A percentile compares a stretch with the other conserved stretches of the same genome.
Conservation (phyloP, 2,113 vertebrate genomes). For the Cyprinodon tularosa region DNA sequence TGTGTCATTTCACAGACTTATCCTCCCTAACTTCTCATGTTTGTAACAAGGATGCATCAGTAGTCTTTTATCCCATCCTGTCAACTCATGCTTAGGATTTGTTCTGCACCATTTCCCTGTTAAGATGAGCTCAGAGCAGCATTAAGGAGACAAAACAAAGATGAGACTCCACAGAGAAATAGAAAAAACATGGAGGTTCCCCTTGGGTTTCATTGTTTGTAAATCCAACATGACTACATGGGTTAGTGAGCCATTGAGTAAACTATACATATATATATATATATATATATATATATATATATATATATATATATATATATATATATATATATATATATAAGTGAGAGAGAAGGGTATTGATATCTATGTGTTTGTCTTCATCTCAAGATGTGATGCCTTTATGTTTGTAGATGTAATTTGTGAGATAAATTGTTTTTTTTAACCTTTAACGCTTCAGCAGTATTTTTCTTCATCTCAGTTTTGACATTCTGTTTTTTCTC, state of each 20-base stretch:
- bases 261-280: too few species aligned
- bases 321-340: too few species aligned
- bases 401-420: slow-evolving; percentile 16
- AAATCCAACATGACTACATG: slow-evolving; percentile 24
- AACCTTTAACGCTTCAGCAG: neutral
- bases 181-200: slow-evolving; percentile 32
- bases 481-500: slow-evolving; percentile 19
- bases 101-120: slow-evolving; percentile 79
- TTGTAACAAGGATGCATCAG: slow-evolving; percentile 24
- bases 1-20: neutral
- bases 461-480: neutral
- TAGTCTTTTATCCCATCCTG: slow-evolving; percentile 66
- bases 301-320: too few species aligned
- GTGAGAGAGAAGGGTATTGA: neutral
- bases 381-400: neutral
- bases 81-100: slow-evolving; percentile 74
- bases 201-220: slow-evolving; percentile 39
- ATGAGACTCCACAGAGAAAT: slow-evolving; percentile 45
- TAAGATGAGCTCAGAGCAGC: slow-evolving; percentile 74
- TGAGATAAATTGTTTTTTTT: slow-evolving; percentile 14
- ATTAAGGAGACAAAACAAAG: slow-evolving; percentile 72
- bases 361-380: neutral
- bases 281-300: too few species aligned
- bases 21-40: slow-evolving; percentile 16
- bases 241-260: neutral